Evolutionary conservation across 1,140 invertebrate genomes (phyloP).

Genomic region (Teleopsis dalmanni): DNA sequence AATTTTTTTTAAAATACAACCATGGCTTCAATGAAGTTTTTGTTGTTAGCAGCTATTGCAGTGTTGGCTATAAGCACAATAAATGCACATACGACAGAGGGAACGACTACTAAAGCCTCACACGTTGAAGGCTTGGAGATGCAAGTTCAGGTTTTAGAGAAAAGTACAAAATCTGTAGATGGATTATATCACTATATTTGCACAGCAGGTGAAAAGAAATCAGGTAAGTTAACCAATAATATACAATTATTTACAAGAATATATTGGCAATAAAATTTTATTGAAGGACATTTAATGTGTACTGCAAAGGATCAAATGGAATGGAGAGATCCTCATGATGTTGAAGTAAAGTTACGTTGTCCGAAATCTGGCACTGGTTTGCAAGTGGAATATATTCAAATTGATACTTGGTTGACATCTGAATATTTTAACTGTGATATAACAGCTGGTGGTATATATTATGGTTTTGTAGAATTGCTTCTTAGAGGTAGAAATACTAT

Average conservation of each 20-base stretch:
- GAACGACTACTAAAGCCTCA: slow-evolving; percentile 1
- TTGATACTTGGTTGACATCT: slow-evolving; percentile 3
- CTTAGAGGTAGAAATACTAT: slow-evolving; percentile 3
- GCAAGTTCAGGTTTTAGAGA: slow-evolving; percentile 1
- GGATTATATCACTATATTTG: slow-evolving; percentile 1
- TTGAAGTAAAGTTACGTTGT: slow-evolving; percentile 9
- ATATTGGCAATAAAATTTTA: not conserved
- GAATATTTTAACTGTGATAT: slow-evolving; percentile 3
- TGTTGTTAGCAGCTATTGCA: not conserved
- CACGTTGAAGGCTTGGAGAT: not conserved
- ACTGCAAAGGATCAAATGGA: slow-evolving; percentile 1
- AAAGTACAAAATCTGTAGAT: not conserved
- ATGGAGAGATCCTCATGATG: slow-evolving; percentile 4
- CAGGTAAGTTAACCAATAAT: not conserved
- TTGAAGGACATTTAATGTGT: slow-evolving; percentile 1
- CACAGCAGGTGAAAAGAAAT: slow-evolving; percentile 1
- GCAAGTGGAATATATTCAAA: not conserved
- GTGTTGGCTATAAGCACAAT: not conserved
- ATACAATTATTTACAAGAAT: not conserved
- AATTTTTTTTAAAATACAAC: no score
- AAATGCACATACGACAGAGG: not conserved
- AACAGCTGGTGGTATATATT: slow-evolving; percentile 9
- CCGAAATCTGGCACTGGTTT: slow-evolving; percentile 7
- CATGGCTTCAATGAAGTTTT: no score
- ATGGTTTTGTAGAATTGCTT: slow-evolving; percentile 4